Conservation (phyloP, 1,140 invertebrate species). For the Gryon sp. region DNA sequence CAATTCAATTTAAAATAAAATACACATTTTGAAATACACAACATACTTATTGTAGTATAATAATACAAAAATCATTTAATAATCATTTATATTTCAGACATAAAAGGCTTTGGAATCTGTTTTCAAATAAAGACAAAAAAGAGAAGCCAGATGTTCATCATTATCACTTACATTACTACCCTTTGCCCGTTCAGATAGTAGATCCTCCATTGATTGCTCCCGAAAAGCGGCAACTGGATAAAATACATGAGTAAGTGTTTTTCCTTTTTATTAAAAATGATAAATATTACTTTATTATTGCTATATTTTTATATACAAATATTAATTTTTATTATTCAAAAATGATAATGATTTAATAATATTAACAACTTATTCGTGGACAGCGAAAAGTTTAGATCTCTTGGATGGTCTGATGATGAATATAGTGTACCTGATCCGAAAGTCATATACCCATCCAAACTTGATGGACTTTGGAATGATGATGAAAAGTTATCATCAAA, state of each 20-base stretch:
- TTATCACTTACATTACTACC: constrained; percentile 72
- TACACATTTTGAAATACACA: too few relatives aligned
- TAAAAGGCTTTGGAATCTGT: constrained; percentile 62
- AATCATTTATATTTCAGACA: constrained; percentile 47
- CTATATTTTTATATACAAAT: too few relatives aligned
- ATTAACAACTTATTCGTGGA: background rate
- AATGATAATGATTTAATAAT: too few relatives aligned
- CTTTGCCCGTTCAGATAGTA: constrained; percentile 38
- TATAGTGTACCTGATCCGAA: constrained; percentile 64
- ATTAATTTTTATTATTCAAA: too few relatives aligned
- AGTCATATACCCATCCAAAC: constrained; percentile 60
- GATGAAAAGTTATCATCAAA: constrained; percentile 11
- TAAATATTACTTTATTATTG: too few relatives aligned
- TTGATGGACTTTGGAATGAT: constrained; percentile 44
- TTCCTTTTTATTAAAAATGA: too few relatives aligned
- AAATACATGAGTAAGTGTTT: constrained; percentile 62
- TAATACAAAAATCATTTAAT: too few relatives aligned
- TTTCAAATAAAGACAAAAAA: constrained; percentile 64
- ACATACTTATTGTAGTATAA: too few relatives aligned
- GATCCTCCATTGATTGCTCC: constrained; percentile 50
- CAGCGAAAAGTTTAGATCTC: constrained; percentile 63
- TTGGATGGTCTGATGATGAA: constrained; percentile 67
- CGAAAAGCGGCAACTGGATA: constrained; percentile 61
- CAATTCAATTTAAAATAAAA: background rate
- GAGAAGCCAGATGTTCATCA: constrained; percentile 68